phyloP scores from a whole-genome alignment of 2,797 vertebrate genomes.

The Triplophysa bombifrons region DNA sequence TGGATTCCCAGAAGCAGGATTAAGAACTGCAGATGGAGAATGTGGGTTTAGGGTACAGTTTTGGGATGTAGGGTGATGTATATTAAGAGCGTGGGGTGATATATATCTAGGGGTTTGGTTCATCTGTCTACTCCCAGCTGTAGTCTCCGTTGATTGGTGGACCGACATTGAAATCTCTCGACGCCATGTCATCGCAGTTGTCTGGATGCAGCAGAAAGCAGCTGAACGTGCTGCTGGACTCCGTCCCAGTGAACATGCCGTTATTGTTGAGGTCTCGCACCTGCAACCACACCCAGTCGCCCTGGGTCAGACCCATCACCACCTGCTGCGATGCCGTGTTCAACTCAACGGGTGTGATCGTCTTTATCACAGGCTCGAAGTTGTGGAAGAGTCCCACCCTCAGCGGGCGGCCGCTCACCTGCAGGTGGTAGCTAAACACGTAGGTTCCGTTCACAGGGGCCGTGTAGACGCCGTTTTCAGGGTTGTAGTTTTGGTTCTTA shows the following conservation, averaged over 20 bases:
- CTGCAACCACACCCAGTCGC: slow-evolving; percentile 69
- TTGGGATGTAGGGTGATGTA: not conserved
- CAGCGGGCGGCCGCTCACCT: slow-evolving; percentile 40
- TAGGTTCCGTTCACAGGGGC: slow-evolving; percentile 76
- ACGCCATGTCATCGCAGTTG: slow-evolving; percentile 56
- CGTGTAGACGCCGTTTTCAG: slow-evolving; percentile 54
- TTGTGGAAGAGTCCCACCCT: slow-evolving; percentile 71
- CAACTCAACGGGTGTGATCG: slow-evolving; percentile 44
- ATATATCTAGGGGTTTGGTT: not conserved
- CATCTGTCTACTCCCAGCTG: slow-evolving; percentile 6
- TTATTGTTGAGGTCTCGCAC: slow-evolving; percentile 62
- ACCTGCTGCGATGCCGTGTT: slow-evolving; percentile 64
- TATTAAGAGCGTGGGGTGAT: not conserved
- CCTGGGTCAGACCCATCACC: slow-evolving; percentile 56
- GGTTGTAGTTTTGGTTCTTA: slow-evolving; percentile 61
- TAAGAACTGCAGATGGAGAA: not conserved
- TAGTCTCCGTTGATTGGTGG: not conserved
- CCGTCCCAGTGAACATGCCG: slow-evolving; percentile 59
- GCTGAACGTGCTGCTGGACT: slow-evolving; percentile 71
- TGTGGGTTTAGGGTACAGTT: not conserved
- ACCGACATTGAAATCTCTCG: slow-evolving; percentile 15
- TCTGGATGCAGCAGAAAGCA: slow-evolving; percentile 72
- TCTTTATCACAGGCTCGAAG: slow-evolving; percentile 59
- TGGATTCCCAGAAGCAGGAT: not conserved
- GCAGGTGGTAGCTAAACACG: slow-evolving; percentile 68